Conservation (phyloP, 2,888 invertebrate genomes). For the Myopa testacea region DNA sequence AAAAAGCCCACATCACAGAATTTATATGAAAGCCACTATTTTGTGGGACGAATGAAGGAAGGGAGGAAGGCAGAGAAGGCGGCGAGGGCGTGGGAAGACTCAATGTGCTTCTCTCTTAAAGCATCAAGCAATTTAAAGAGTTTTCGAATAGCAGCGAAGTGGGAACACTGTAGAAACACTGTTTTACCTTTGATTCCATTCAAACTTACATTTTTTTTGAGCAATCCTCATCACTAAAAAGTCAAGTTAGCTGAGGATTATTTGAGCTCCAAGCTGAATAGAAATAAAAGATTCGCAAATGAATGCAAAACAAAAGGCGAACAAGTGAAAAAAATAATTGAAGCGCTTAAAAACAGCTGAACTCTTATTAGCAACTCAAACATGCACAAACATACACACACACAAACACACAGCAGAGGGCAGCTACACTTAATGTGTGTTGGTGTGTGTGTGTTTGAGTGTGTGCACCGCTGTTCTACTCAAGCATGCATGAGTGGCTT, state of each 20-base stretch:
- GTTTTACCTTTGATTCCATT: too few species aligned
- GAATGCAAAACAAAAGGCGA: neutral
- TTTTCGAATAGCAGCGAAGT: too few species aligned
- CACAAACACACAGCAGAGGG: neutral
- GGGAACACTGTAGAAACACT: too few species aligned
- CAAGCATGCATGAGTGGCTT: slow-evolving; percentile 29
- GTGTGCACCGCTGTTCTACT: neutral
- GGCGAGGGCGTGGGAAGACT: too few species aligned
- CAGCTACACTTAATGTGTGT: neutral
- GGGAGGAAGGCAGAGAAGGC: too few species aligned
- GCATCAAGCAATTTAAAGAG: too few species aligned
- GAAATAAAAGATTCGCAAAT: slow-evolving; percentile 7
- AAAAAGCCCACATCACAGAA: neutral
- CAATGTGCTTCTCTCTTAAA: too few species aligned
- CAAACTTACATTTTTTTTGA: neutral
- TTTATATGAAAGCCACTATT: too few species aligned
- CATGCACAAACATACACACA: neutral
- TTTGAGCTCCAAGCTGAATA: neutral
- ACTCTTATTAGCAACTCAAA: slow-evolving; percentile 9
- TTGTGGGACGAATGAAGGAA: too few species aligned
- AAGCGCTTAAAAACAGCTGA: slow-evolving; percentile 10
- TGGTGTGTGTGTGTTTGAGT: slow-evolving; percentile 9
- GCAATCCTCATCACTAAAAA: neutral
- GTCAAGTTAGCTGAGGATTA: neutral
- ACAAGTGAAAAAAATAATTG: neutral